phyloP scores from a whole-genome alignment of 2,888 invertebrate species.

The Eristalis arbustorum region DNA sequence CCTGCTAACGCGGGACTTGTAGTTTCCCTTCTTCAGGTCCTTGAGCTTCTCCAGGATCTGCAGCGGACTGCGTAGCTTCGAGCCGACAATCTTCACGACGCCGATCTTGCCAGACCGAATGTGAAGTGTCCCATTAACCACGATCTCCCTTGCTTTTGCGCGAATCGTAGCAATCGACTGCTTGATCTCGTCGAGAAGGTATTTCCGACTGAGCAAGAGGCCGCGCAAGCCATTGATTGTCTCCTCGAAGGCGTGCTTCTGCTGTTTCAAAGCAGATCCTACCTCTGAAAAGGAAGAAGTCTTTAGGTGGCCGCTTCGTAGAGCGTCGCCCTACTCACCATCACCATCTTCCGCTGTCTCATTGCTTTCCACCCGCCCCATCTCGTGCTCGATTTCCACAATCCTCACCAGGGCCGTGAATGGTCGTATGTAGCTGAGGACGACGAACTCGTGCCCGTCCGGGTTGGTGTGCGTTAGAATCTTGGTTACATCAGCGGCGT shows the following conservation, averaged over 20 bases:
- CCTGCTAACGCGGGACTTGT: slow-evolving; percentile 64
- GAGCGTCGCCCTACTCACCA: slow-evolving; percentile 10
- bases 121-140: slow-evolving; percentile 61
- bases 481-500: slow-evolving; percentile 71
- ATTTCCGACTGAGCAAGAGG: slow-evolving; percentile 73
- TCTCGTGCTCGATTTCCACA: slow-evolving; percentile 74
- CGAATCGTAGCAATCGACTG: slow-evolving; percentile 41
- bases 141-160: slow-evolving; percentile 43
- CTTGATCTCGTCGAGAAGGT: slow-evolving; percentile 72
- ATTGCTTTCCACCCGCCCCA: background rate
- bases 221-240: slow-evolving; percentile 73
- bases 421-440: slow-evolving; percentile 72
- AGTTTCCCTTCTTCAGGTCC: slow-evolving; percentile 68
- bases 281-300: slow-evolving; percentile 15
- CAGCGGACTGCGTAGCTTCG: slow-evolving; percentile 73
- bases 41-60: slow-evolving; percentile 73
- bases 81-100: slow-evolving; percentile 70
- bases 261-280: slow-evolving; percentile 71
- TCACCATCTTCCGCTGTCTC: slow-evolving; percentile 66
- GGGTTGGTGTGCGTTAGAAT: slow-evolving; percentile 73
- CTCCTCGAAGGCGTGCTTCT: slow-evolving; percentile 75
- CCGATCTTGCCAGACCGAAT: slow-evolving; percentile 71
- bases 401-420: slow-evolving; percentile 73
- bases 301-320: too few relatives aligned
- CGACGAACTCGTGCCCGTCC: slow-evolving; percentile 73